phyloP scores from a whole-genome alignment of 2,888 invertebrate genomes.

The Trachelus tabidus region DNA sequence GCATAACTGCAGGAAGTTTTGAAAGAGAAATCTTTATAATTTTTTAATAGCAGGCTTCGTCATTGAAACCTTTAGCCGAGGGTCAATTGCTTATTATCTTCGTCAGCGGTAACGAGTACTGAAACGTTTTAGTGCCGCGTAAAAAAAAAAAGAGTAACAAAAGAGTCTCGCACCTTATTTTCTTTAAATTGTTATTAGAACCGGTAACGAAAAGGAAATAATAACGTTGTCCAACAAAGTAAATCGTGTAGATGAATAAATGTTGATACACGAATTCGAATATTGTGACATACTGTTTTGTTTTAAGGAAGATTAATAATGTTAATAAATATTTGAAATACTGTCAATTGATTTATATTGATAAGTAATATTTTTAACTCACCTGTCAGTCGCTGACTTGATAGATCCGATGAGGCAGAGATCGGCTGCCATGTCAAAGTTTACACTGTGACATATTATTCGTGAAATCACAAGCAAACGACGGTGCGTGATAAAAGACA shows the following conservation, averaged over 20 bases:
- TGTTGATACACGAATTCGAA: neutral
- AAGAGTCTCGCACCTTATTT: neutral
- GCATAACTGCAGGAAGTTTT: neutral
- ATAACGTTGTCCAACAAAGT: neutral
- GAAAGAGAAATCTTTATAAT: neutral
- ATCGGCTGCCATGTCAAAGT: slow-evolving; percentile 56
- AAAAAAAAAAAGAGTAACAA: slow-evolving; percentile 24
- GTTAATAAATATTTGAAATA: neutral
- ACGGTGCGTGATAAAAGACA: neutral
- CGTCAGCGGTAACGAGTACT: slow-evolving; percentile 42
- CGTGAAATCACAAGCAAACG: neutral
- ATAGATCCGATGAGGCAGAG: slow-evolving; percentile 55
- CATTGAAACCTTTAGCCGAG: slow-evolving; percentile 57
- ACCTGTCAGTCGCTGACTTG: slow-evolving; percentile 55
- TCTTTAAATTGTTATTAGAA: neutral
- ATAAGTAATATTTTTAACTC: slow-evolving; percentile 10
- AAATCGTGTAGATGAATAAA: neutral
- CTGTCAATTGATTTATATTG: neutral
- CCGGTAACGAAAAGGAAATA: neutral
- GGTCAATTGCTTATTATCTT: slow-evolving; percentile 64
- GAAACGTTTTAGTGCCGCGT: slow-evolving; percentile 42
- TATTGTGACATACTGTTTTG: neutral
- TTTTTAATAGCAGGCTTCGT: slow-evolving; percentile 30
- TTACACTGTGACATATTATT: slow-evolving; percentile 29
- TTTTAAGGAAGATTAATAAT: neutral